Conservation (phyloP, 2,113 vertebrate species). For the Cephalopterus ornatus region DNA sequence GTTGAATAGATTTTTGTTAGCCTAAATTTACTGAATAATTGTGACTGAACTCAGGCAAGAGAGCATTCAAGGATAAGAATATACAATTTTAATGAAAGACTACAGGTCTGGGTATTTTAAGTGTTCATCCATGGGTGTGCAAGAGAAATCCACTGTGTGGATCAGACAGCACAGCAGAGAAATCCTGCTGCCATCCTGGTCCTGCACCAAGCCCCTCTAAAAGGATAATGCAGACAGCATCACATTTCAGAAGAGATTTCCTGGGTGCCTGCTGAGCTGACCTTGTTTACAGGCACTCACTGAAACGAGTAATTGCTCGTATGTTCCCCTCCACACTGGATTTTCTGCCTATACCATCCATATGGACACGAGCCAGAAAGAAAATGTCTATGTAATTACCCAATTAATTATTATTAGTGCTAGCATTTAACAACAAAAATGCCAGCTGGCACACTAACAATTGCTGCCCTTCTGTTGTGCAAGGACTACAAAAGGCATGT, state of each 20-base stretch:
- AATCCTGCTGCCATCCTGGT: background rate
- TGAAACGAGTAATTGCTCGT: background rate
- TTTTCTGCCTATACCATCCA: background rate
- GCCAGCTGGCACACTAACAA: background rate
- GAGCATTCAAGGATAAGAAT: background rate
- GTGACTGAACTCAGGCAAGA: background rate
- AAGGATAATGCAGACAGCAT: slow-evolving; percentile 31
- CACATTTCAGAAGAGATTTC: slow-evolving; percentile 26
- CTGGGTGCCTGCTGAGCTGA: background rate
- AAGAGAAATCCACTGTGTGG: background rate
- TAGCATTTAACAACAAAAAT: background rate
- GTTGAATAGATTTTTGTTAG: background rate
- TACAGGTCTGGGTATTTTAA: background rate
- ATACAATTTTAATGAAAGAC: background rate
- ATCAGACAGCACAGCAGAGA: background rate
- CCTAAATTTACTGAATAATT: background rate
- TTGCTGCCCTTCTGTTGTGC: background rate
- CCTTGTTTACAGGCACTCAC: slow-evolving; percentile 10
- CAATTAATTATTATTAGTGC: slow-evolving; percentile 24
- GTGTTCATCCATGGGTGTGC: background rate
- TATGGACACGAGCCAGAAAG: background rate
- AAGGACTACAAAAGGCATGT: background rate
- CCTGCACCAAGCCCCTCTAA: background rate
- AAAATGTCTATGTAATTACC: background rate
- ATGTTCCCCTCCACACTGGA: background rate